A percentile compares a stretch with the other conserved stretches of the same genome.
Evolutionary conservation across 2,888 invertebrate species (phyloP).

Genomic region (Muscina levida): DNA sequence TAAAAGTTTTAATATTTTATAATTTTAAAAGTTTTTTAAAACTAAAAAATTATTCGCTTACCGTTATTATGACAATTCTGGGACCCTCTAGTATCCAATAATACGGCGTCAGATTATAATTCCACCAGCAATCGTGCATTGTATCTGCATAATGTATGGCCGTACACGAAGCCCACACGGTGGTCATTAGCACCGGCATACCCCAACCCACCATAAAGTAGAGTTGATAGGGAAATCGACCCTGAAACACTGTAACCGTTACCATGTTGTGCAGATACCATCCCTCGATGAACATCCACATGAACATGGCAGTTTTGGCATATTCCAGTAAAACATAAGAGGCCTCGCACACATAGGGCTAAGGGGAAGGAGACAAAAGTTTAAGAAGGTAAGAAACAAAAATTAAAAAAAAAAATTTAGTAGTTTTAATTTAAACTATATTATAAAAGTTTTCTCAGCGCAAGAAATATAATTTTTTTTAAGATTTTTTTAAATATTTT

Average conservation of each 20-base stretch:
- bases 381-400: not conserved
- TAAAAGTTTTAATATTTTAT: too few relatives aligned
- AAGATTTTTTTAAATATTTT: too few relatives aligned
- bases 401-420: too few relatives aligned
- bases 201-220: slow-evolving; percentile 89
- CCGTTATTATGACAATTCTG: slow-evolving; percentile 88
- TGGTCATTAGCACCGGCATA: slow-evolving; percentile 85
- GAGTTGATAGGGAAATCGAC: slow-evolving; percentile 81
- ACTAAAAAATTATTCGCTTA: slow-evolving; percentile 80
- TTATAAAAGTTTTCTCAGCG: too few relatives aligned
- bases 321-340: slow-evolving; percentile 92
- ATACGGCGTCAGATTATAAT: slow-evolving; percentile 88
- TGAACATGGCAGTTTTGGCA: slow-evolving; percentile 93
- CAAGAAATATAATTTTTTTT: too few relatives aligned
- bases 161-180: slow-evolving; percentile 85
- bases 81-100: slow-evolving; percentile 97
- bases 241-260: slow-evolving; percentile 87
- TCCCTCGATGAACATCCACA: slow-evolving; percentile 99
- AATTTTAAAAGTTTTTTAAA: too few relatives aligned
- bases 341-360: slow-evolving; percentile 90
- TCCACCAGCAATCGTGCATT: slow-evolving; percentile 86
- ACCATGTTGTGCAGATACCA: slow-evolving; percentile 92
- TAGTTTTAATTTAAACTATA: too few relatives aligned
- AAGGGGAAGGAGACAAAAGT: slow-evolving; percentile 54
- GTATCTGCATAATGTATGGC: slow-evolving; percentile 80